Evolutionary conservation across 2,113 vertebrate species (phyloP), one percentile per base, ranked within the genome.

Genomic region (Vulpes lagopus): DNA sequence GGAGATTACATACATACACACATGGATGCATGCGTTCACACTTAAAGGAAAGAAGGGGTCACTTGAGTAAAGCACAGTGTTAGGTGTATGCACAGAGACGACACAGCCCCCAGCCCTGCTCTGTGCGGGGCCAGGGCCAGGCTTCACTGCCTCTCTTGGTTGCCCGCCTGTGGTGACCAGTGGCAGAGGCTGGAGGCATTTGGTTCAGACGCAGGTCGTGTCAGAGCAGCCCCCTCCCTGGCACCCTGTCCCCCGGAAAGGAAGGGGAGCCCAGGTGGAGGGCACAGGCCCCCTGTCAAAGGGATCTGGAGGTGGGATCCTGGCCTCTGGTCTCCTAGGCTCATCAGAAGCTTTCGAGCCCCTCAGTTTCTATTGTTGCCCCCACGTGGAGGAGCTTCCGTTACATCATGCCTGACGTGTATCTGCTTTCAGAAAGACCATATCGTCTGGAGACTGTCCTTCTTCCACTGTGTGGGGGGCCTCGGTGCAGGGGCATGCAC

Each of bases 301-400:
- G 53, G n/a, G 57, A 3, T 55, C 82, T 17, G 12, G 30, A 17
- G 12, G 25, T 3, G 35, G 38, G 53, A 49, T 43, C 35, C 25
- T 12, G 12, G 25, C 4, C n/a, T 62, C 10, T 55, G 17, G 43
- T 12, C 27, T 88, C 49, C 74, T 22, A 9, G 43, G 1, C 20
- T 53, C 0, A 0, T 64, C 57, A 51, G 51, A 8, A 71, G 30
- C 0, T 0, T 67, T 3, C 8, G 22, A 19, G 32, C 11, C 15
- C 59, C 11, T 49, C 60, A 43, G 9, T 71, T 64, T 94, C 89
- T 69, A 10, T 5, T 25, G 60, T 43, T 25, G 60, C 35, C 49
- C 5, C 65, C 32, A 82, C 22, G 9, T 30, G 25, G 23, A 5
- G 11, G 64, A 20, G 16, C 30, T 15, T 88, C 49, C 2, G 9